Evolutionary conservation across 2,888 invertebrate species (phyloP), one percentile per base, ranked within the genome.

Genomic region (Caenorhabditis sulstoni): DNA sequence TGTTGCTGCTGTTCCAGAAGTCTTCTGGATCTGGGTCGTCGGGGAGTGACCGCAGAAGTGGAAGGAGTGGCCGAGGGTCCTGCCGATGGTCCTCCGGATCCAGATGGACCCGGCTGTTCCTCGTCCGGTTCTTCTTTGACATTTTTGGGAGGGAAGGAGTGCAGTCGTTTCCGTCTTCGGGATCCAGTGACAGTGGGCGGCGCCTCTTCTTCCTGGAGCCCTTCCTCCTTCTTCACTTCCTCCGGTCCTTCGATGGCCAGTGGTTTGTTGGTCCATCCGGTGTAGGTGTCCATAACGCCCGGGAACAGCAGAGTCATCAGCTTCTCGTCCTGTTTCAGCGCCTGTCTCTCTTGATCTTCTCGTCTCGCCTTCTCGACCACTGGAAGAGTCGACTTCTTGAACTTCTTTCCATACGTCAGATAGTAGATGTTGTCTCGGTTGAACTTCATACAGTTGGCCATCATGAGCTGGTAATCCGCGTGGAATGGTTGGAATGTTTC

Each of bases 371-470:
- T 8, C 1, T 79, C 57, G 14, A 79, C 14, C 14, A 77, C 58
- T 11, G 14, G 12, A n/a, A 16, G 44, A 5, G 53, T 58, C 9
- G 47, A 23, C 52, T 58, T 74, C 8, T 67, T 49, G 45, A 75
- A 82, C 11, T 53, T 71, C 37, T 62, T 73, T 9, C 82, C 87
- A 64, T 88, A 88, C 1, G 74, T 66, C 22, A 80, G 44, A 68
- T 73, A 89, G 45, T 66, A 82, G 12, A 45, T 41, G 74, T 89
- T 87, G 20, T 78, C 66, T 8, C 95, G 94, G 91, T 99, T 99
- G 91, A 98, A 99, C 0, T 94, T 94, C 87, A 96, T 93, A 90
- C 98, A 99, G 91, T 99, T 99, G 83, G 29, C 1, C 52, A 52
- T 52, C 29, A 23, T 52, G 14, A 44, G 50, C 29, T 5, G 3